Base-by-base conservation (phyloP, 2,113 vertebrate species). In the Gulo gulo region DNA sequence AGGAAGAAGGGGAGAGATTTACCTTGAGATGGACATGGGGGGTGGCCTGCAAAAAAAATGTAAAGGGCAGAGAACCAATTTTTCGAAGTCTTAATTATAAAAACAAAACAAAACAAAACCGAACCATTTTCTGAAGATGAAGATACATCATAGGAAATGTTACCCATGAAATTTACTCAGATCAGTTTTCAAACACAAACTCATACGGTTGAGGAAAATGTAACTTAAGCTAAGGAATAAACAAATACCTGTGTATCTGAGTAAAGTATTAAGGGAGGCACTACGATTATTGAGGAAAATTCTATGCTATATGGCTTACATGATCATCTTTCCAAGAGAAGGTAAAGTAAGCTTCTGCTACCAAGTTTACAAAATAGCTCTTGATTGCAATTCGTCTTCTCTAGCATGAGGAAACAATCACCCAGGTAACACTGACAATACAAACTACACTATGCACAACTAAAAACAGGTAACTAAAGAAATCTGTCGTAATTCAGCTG, bases 241-340 rank as follows among this genome's bases (percentile, higher is more conserved):
- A 88, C 34, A 57, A 61, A 95, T 20, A 59, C 10, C 63, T 73
- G 55, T 50, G 45, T 20, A 81, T 95, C 57, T n/a, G 63, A 71
- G 57, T 88, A 47, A 81, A 63, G 31, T 39, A 34, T 23, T 42
- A 74, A 94, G 95, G 95, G 98, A 98, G 98, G 97, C 96, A 98
- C 97, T 98, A 97, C 98, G 95, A 98, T 97, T 82, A 95, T 5
- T 88, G 84, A 97, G 93, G 96, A 91, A 95, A 97, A 87, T 91
- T 95, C 97, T 98, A 97, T 74, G 55, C 98, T 97, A 76, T 97
- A 98, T 97, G 98, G 98, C 98, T 98, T 98, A 98, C 88, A 95
- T 96, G 90, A 95, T 96, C 97, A 97, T 98, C 98, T 98, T 98
- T 97, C 98, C 98, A 96, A 93, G 97, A 97, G 98, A 98, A 98